Conservation (phyloP, 2,888 invertebrate genomes). For the Spodoptera picta region DNA sequence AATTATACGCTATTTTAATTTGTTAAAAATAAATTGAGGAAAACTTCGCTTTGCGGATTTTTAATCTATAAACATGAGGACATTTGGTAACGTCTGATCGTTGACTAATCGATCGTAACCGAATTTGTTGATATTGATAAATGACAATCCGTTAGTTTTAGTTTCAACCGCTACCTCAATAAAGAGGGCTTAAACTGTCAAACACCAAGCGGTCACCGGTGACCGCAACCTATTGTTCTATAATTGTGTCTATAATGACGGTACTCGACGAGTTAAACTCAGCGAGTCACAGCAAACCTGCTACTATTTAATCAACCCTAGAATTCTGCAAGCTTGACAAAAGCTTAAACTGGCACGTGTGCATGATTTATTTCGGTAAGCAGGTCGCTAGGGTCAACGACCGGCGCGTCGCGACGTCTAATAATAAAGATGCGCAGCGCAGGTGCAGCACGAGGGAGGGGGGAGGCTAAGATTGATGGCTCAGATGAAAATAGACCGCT, state of each 20-base stretch:
- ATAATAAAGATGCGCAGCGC: constrained; percentile 80
- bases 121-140: background rate
- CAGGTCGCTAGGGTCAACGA: constrained; percentile 84
- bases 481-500: constrained; percentile 54
- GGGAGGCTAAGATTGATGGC: constrained; percentile 57
- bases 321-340: constrained; percentile 59
- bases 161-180: background rate
- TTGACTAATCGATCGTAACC: background rate
- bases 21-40: background rate
- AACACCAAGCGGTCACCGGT: too few relatives aligned
- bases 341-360: constrained; percentile 71
- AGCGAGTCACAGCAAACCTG: constrained; percentile 12
- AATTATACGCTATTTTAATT: background rate
- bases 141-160: background rate
- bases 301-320: constrained; percentile 40
- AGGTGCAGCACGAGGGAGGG: constrained; percentile 67
- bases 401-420: constrained; percentile 84
- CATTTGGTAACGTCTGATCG: background rate
- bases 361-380: constrained; percentile 84
- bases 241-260: too few relatives aligned
- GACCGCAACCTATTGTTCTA: too few relatives aligned
- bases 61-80: constrained; percentile 2
- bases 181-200: constrained; percentile 2
- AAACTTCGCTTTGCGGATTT: background rate
- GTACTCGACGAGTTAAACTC: too few relatives aligned